Conservation (phyloP, 2,888 invertebrate genomes). For the Empis livida region DNA sequence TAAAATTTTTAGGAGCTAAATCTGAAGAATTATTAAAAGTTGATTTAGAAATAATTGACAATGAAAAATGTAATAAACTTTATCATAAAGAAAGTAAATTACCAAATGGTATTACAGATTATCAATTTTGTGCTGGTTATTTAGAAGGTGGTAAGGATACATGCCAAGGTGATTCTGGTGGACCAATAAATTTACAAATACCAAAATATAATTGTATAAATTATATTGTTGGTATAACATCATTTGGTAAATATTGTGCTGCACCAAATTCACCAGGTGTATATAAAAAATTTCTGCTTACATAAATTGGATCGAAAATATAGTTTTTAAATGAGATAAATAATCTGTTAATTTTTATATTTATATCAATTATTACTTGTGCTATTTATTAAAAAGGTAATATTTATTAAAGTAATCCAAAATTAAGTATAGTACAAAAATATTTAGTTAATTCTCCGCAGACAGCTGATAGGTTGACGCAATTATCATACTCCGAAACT, state of each 20-base stretch:
- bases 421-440: too few relatives aligned
- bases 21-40: constrained; percentile 34
- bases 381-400: too few relatives aligned
- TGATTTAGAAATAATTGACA: constrained; percentile 25
- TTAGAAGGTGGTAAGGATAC: constrained; percentile 33
- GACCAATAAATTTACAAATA: constrained; percentile 28
- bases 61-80: constrained; percentile 23
- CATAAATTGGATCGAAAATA: constrained; percentile 32
- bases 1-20: constrained; percentile 24
- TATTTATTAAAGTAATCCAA: too few relatives aligned
- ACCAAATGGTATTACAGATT: constrained; percentile 28
- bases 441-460: too few relatives aligned
- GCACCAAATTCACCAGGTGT: constrained; percentile 30
- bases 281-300: constrained; percentile 28
- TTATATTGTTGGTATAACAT: constrained; percentile 33
- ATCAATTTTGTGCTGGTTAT: constrained; percentile 36
- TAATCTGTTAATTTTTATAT: too few relatives aligned
- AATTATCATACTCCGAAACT: too few relatives aligned
- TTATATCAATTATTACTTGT: too few relatives aligned
- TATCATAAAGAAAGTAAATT: constrained; percentile 27
- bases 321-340: constrained; percentile 22
- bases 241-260: constrained; percentile 33
- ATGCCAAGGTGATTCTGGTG: constrained; percentile 33
- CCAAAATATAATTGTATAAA: constrained; percentile 30
- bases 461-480: too few relatives aligned